Conservation (phyloP, 2,113 vertebrate species). For the Herpailurus yagouaroundi region DNA sequence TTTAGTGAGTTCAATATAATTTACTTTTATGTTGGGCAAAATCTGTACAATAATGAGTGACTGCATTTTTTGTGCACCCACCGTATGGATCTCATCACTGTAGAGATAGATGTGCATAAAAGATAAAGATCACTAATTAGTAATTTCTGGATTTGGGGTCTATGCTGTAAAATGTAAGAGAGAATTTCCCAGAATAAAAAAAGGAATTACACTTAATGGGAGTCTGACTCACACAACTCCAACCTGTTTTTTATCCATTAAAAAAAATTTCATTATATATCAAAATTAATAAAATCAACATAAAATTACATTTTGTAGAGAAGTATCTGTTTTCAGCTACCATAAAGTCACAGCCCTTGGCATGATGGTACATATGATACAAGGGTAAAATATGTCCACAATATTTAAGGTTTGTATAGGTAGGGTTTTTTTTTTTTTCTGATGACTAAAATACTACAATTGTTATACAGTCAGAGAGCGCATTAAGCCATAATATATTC, state of each 20-base stretch:
- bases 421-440: neutral
- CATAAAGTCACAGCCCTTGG: neutral
- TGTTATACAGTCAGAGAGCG: conserved; percentile 10
- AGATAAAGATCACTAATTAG: neutral
- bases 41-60: neutral
- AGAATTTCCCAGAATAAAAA: neutral
- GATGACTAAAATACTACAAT: neutral
- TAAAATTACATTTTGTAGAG: neutral
- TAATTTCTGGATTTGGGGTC: neutral
- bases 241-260: conserved; percentile 12
- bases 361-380: neutral
- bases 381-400: neutral
- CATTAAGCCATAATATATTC: neutral
- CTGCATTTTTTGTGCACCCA: neutral
- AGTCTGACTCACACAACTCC: neutral
- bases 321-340: neutral
- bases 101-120: neutral
- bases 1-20: neutral
- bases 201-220: conserved; percentile 5
- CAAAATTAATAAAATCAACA: conserved; percentile 36
- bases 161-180: neutral
- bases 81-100: neutral
- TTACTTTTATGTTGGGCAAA: neutral
- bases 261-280: conserved; percentile 42
- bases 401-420: neutral